These are phyloP conservation scores for Catharus minimus DNA, from an alignment of 2,113 vertebrate genomes.

Conservation along the genomic window DNA sequence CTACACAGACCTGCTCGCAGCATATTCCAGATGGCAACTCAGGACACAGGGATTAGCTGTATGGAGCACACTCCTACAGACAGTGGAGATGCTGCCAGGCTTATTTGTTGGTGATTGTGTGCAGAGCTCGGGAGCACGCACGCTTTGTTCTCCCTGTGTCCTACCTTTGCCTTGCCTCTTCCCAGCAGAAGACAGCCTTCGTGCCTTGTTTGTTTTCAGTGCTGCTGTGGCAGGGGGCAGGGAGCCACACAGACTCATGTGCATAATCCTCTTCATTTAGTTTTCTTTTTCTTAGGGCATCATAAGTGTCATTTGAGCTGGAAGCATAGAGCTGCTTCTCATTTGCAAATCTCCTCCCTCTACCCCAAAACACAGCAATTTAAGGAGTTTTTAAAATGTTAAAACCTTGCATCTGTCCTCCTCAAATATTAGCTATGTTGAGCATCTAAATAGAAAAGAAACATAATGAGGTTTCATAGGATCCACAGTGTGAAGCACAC, in stretches of 20 bases:
- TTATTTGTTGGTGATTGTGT: background rate
- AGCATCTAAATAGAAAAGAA: slow-evolving; percentile 4
- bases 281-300: background rate
- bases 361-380: background rate
- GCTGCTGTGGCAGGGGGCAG: background rate
- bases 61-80: background rate
- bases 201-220: background rate
- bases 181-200: background rate
- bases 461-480: background rate
- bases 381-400: background rate
- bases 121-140: background rate
- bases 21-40: slow-evolving; percentile 35
- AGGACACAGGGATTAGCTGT: background rate
- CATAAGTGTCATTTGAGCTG: background rate
- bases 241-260: fast-evolving
- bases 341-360: background rate
- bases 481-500: background rate
- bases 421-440: background rate
- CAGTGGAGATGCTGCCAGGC: background rate
- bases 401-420: background rate
- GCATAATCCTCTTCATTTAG: background rate
- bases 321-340: background rate
- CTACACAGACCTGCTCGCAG: background rate
- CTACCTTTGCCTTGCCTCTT: background rate
- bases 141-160: background rate